Evolutionary conservation across 2,113 vertebrate genomes (phyloP).

Genomic region (Stictonetta naevosa): DNA sequence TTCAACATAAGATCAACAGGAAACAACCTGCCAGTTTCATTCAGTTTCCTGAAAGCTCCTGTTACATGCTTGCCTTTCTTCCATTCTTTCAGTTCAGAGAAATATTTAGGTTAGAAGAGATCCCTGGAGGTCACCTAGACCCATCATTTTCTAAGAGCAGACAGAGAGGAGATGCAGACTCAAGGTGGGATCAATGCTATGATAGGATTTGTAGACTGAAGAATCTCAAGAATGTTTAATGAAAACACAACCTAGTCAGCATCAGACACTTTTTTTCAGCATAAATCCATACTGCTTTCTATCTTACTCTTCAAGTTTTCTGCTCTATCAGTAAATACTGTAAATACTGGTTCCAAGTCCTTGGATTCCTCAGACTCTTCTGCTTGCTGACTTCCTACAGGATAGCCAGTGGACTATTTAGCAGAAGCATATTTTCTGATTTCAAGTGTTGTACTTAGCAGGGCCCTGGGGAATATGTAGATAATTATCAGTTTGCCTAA

Average conservation of each 20-base stretch:
- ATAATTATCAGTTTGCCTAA: neutral
- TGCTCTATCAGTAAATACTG: neutral
- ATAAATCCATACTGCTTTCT: neutral
- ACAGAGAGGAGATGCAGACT: neutral
- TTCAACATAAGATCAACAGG: neutral
- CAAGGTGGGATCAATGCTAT: neutral
- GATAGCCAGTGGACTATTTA: neutral
- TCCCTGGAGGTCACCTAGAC: neutral
- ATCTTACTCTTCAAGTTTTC: neutral
- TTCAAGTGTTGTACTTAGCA: neutral
- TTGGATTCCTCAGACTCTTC: neutral
- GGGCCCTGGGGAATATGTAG: neutral
- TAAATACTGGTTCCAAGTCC: neutral
- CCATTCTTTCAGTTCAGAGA: neutral
- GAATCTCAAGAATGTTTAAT: neutral
- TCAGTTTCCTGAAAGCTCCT: neutral
- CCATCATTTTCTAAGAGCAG: neutral
- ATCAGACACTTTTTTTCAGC: neutral
- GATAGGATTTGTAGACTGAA: neutral
- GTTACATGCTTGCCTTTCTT: neutral
- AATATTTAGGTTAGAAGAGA: neutral
- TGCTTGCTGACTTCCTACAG: neutral
- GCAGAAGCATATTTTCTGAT: neutral
- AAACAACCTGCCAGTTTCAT: neutral
- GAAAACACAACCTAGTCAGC: neutral